Evolutionary conservation across 2,888 invertebrate species (phyloP).

Genomic region (Eilema griseolum): DNA sequence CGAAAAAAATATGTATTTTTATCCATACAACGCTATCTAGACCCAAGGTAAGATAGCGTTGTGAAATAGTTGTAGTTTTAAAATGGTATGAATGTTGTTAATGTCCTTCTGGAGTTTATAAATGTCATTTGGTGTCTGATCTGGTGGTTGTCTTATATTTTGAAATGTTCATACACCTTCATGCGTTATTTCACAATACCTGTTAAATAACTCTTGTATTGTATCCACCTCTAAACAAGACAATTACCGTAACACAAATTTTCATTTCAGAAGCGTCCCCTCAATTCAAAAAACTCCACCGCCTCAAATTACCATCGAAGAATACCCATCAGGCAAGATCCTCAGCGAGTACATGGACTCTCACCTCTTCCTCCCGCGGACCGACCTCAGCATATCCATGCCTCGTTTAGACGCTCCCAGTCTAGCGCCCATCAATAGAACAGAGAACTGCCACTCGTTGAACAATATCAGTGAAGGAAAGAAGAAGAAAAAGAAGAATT

Average conservation of each 20-base stretch:
- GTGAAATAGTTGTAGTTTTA: no score
- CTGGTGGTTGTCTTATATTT: no score
- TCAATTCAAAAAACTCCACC: slow-evolving; percentile 31
- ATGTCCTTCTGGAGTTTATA: no score
- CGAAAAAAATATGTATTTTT: no score
- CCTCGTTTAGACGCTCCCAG: slow-evolving; percentile 46
- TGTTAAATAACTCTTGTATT: no score
- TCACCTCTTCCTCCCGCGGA: slow-evolving; percentile 44
- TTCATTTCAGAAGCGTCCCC: slow-evolving; percentile 30
- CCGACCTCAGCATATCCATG: slow-evolving; percentile 46
- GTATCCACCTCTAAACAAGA: no score
- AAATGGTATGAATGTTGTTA: no score
- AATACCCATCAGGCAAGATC: slow-evolving; percentile 45
- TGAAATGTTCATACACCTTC: no score
- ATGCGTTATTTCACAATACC: no score
- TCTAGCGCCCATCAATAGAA: slow-evolving; percentile 7
- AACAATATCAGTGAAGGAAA: slow-evolving; percentile 50
- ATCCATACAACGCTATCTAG: no score
- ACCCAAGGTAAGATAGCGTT: no score
- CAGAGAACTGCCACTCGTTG: slow-evolving; percentile 53
- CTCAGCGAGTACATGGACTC: slow-evolving; percentile 40
- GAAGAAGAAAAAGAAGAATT: slow-evolving; percentile 44
- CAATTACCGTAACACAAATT: not conserved
- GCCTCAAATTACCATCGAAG: slow-evolving; percentile 60
- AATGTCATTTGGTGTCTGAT: no score